Base-by-base conservation (phyloP, 2,888 invertebrate genomes). In the Scaptomyza tumidula region DNA sequence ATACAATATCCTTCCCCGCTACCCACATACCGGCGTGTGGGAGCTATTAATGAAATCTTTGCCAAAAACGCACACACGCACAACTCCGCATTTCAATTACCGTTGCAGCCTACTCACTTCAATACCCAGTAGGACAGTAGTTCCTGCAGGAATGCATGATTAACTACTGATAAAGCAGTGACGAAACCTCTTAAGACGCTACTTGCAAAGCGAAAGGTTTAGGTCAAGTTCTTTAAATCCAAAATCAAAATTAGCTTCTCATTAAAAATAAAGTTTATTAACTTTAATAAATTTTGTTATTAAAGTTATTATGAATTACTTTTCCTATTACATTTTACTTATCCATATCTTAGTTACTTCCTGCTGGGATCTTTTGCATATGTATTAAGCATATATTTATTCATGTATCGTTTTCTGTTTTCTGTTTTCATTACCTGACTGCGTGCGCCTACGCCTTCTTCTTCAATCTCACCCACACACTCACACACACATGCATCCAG, bases 11-110 rank as follows among this genome's bases (percentile, higher is more conserved):
- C 9, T 41, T 41, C 41, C 16, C 14, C 35, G 24, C 49, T 45
- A 14, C 62, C 66, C 69, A 63, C 86, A 49, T 14, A 49, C 48
- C 53, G 60, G 73, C 58, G 67, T 70, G 41, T 75, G 71, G 62
- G 50, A 69, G 71, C 81, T 78, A 86, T 86, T 86, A 88, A 86
- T 88, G 85, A 84, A 80, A 86, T 76, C 81, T 86, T 75, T 73
- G 71, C 71, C 83, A 60, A 87, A 86, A 83, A 61, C 24, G 41
- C 45, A 64, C 31, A 27, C 39, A 59, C 45, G 33, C 24, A 24
- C 24, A 55, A 33, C 56, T 4, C 11, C 54, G 29, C 16, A 11
- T 43, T 10, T 10, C 16, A 16, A 39, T 16, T 44, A 44, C 44
- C 27, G 31, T 33, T 37, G 19, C 48, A 49, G 4, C 29, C 29